Conservation (phyloP, 64 coral and sea anemone species). For the Montipora cactus region DNA sequence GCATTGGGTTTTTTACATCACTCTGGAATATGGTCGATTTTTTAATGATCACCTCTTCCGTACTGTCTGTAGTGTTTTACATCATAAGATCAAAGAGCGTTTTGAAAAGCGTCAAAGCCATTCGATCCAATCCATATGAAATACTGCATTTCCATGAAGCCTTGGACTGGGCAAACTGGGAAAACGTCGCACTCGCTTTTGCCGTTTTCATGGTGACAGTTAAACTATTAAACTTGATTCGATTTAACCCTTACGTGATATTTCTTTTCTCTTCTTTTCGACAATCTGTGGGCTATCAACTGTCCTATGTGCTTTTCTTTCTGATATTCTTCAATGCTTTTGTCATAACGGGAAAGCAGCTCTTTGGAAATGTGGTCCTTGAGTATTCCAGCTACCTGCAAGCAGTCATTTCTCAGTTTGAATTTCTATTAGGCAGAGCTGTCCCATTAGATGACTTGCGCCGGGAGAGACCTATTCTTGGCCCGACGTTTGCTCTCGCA, state of each 20-base stretch:
- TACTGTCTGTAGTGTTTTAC: neutral
- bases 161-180: constrained; percentile 15
- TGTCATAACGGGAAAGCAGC: neutral
- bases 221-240: constrained; percentile 17
- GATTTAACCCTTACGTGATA: constrained; percentile 30
- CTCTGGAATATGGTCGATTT: constrained; percentile 37
- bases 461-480: neutral
- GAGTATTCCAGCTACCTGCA: constrained; percentile 10
- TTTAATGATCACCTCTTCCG: neutral
- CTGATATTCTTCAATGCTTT: constrained; percentile 2
- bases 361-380: neutral
- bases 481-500: neutral
- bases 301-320: neutral
- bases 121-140: constrained; percentile 15
- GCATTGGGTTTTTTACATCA: constrained; percentile 9
- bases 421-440: constrained; percentile 21
- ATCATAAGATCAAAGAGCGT: constrained; percentile 18
- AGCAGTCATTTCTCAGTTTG: constrained; percentile 13
- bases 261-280: constrained; percentile 35
- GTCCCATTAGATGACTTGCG: constrained; percentile 16
- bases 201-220: constrained; percentile 20
- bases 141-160: constrained; percentile 6
- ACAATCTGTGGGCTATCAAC: constrained; percentile 13
- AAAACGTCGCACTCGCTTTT: neutral
- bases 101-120: constrained; percentile 8